Evolutionary conservation across 2,888 invertebrate genomes (phyloP), one percentile per base, ranked within the genome.

Genomic region (Aelia acuminata): DNA sequence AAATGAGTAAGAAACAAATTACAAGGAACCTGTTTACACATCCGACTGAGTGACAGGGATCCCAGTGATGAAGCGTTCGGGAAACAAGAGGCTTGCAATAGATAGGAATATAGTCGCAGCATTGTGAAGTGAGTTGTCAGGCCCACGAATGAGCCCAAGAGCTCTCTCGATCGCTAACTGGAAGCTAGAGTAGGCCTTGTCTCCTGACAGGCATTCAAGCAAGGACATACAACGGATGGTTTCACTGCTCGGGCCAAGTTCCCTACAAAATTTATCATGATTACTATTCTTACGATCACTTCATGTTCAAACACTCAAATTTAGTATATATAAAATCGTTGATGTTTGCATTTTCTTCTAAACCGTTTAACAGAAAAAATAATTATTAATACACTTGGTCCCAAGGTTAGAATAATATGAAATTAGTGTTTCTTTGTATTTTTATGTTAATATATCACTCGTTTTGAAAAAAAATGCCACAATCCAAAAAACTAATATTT

Each of bases 41-140:
- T 87, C 63, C 18, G n/a, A 26, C 48, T 87, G 63, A 1, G 63
- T 26, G 18, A n/a, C 35, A 39, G 70, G 31, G 15, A 87, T 80
- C 1, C 84, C 84, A 18, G 87, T 39, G 13, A 87, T 39, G 43
- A 80, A 87, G n/a, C 87, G 87, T 85, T 91, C 91, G 0, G 90
- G 93, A 91, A 94, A 94, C 89, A 94, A 92, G 90, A 94, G 93
- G 88, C 92, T 92, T 0, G 93, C 92, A n/a, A 94, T 91, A 48
- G 92, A 91, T 57, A 93, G 92, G 84, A 94, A 91, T 88, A 94
- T 92, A 13, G 92, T 91, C 84, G 93, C 92, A 7, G 93, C 93
- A 90, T 94, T 94, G 91, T 94, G 94, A 88, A 94, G 91, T 0
- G 94, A 94, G 91, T 94, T 94, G 70, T 92, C 92, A 13, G 94